Conservation (phyloP, 2,113 vertebrate species). For the Paedocypris sp. region DNA sequence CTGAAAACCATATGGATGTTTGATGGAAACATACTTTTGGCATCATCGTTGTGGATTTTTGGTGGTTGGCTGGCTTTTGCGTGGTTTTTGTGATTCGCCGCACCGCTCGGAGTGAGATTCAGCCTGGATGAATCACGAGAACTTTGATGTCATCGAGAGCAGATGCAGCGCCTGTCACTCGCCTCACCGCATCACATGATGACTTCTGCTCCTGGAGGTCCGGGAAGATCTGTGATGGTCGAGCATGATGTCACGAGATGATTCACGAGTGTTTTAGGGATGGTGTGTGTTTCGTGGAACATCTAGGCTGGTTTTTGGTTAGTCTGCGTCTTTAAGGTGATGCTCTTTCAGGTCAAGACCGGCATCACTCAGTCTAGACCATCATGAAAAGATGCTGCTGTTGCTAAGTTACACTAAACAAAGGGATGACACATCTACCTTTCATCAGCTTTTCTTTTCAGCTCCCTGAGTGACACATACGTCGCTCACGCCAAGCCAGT, state of each 20-base stretch:
- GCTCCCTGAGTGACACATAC: neutral
- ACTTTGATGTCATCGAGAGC: slow-evolving; percentile 13
- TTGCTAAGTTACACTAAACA: neutral
- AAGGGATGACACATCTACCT: neutral
- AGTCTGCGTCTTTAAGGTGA: no score
- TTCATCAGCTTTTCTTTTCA: neutral
- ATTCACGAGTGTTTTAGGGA: no score
- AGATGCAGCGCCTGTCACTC: slow-evolving; percentile 1
- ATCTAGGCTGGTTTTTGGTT: neutral
- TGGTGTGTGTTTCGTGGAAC: no score
- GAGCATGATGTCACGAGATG: neutral
- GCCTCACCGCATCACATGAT: slow-evolving; percentile 12
- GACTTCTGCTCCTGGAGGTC: neutral
- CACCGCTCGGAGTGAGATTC: slow-evolving; percentile 5
- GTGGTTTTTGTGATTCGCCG: no score
- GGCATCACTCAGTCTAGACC: no score
- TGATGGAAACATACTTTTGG: no score
- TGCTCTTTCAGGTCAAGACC: no score
- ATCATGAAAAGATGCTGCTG: neutral
- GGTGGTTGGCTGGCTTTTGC: no score
- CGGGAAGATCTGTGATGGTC: neutral
- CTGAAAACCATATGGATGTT: no score
- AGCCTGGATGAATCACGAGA: slow-evolving; percentile 21
- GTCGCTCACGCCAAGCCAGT: neutral
- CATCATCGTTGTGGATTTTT: no score